Conservation (phyloP, 2,797 vertebrate genomes). For the Neosilurus hyrtlii region DNA sequence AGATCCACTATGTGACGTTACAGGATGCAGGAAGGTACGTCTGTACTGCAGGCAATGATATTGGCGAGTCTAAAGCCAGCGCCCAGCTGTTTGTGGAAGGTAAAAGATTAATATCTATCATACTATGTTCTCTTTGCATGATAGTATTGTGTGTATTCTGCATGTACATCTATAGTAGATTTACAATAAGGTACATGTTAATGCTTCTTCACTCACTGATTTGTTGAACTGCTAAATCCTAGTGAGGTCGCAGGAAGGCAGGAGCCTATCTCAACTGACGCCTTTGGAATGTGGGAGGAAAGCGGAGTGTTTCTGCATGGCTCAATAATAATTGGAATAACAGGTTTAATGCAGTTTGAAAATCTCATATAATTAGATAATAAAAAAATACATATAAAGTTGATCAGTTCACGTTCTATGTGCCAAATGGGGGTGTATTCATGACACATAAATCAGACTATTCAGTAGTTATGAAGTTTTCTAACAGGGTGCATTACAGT, state of each 20-base stretch:
- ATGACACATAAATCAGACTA: neutral
- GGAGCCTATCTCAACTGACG: too few relatives aligned
- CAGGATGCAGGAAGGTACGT: constrained; percentile 78
- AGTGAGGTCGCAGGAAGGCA: too few relatives aligned
- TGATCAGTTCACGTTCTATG: neutral
- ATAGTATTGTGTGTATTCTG: neutral
- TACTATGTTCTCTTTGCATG: neutral
- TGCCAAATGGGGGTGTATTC: neutral
- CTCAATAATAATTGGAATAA: too few relatives aligned
- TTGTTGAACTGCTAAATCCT: too few relatives aligned
- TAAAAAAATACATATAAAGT: neutral
- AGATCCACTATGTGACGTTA: constrained; percentile 74
- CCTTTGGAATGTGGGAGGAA: too few relatives aligned
- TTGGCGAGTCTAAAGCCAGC: constrained; percentile 68
- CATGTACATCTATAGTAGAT: neutral
- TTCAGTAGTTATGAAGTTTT: neutral
- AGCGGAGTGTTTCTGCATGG: too few relatives aligned
- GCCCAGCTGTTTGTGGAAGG: constrained; percentile 77
- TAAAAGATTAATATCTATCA: constrained; percentile 55
- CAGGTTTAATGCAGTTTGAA: neutral
- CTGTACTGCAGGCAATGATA: constrained; percentile 79
- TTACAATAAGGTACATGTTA: neutral
- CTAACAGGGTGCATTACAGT: neutral
- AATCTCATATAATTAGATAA: neutral
- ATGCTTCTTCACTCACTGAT: neutral